These are phyloP conservation scores for Seira ritae DNA, from an alignment of 2,888 invertebrate species.

Conservation along the genomic window DNA sequence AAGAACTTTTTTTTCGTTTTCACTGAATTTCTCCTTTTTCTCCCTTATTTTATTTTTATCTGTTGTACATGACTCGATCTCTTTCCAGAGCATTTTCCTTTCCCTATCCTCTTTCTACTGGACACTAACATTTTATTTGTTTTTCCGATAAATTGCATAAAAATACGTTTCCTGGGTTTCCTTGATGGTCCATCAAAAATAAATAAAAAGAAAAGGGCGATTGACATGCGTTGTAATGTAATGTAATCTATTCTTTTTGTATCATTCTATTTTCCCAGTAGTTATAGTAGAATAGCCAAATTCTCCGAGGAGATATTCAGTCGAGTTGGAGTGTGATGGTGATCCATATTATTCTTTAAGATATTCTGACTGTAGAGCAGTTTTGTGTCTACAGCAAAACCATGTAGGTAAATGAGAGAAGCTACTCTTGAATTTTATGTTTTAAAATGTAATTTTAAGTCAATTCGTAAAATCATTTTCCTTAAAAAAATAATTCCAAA, in stretches of 20 bases:
- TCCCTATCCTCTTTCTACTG: slow-evolving; percentile 34
- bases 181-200: slow-evolving; percentile 4
- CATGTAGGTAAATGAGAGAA: too few relatives aligned
- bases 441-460: too few relatives aligned
- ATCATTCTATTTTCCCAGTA: background rate
- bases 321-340: background rate
- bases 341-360: slow-evolving; percentile 29
- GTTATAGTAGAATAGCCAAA: background rate
- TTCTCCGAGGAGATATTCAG: slow-evolving; percentile 14
- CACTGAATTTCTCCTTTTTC: background rate
- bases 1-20: slow-evolving; percentile 13
- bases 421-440: too few relatives aligned
- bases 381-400: too few relatives aligned
- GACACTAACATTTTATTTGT: slow-evolving; percentile 49
- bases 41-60: slow-evolving; percentile 26
- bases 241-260: too few relatives aligned
- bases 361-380: too few relatives aligned
- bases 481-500: too few relatives aligned
- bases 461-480: too few relatives aligned
- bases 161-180: background rate
- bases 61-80: slow-evolving; percentile 37
- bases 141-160: background rate
- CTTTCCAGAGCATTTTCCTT: slow-evolving; percentile 25
- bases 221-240: background rate
- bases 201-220: background rate